A percentile compares a stretch with the other conserved stretches of the same genome.
Conservation (phyloP, 2,888 invertebrate genomes). For the Automeris io region DNA sequence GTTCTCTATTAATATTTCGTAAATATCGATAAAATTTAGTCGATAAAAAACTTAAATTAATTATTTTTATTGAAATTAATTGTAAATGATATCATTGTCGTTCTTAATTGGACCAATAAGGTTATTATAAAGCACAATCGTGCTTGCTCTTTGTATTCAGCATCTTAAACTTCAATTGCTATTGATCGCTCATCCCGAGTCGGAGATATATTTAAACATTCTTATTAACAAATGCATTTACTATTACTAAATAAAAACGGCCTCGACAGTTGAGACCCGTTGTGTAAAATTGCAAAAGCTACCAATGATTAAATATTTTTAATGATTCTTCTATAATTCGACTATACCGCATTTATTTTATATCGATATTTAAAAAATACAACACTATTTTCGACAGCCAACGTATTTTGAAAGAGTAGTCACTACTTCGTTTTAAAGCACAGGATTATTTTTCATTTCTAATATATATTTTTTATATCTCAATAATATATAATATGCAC, state of each 20-base stretch:
- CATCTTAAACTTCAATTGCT: no score
- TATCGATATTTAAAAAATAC: slow-evolving; percentile 15
- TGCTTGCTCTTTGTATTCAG: no score
- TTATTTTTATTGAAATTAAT: neutral
- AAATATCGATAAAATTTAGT: slow-evolving; percentile 7
- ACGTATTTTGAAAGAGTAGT: slow-evolving; percentile 27
- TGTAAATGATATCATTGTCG: neutral
- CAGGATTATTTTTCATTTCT: slow-evolving; percentile 50
- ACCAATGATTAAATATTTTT: neutral
- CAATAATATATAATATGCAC: slow-evolving; percentile 59
- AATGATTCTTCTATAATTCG: neutral
- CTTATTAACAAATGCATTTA: no score
- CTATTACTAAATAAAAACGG: neutral
- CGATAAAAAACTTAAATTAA: slow-evolving; percentile 15
- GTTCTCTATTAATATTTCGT: slow-evolving; percentile 13
- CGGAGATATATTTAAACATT: no score
- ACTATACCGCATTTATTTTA: slow-evolving; percentile 5
- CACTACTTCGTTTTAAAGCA: slow-evolving; percentile 55
- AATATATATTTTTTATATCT: slow-evolving; percentile 59
- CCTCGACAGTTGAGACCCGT: neutral
- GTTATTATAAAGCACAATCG: no score
- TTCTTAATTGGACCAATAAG: neutral
- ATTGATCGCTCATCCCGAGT: no score
- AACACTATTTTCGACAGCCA: slow-evolving; percentile 6
- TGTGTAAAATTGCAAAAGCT: neutral